A percentile compares a stretch with the other conserved stretches of the same genome.
phyloP scores from a whole-genome alignment of 2,113 vertebrate genomes.

The Phyllostomus hastatus region DNA sequence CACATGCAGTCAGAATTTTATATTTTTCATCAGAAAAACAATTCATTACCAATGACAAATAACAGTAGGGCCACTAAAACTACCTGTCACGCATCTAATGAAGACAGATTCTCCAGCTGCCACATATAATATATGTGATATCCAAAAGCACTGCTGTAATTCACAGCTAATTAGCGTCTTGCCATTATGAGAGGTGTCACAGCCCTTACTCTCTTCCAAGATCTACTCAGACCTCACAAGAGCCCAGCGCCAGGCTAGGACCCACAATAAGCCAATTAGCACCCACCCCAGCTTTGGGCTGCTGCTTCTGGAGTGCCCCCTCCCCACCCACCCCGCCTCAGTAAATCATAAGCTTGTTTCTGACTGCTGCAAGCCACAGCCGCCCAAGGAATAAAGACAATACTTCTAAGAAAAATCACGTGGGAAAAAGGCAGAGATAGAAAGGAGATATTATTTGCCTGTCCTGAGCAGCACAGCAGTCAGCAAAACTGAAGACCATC shows the following conservation, averaged over 20 bases:
- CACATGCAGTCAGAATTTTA: constrained; percentile 19
- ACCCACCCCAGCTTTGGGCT: neutral
- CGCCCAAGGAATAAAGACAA: constrained; percentile 46
- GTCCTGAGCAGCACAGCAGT: neutral
- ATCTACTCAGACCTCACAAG: constrained; percentile 55
- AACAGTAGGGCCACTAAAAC: constrained; percentile 44
- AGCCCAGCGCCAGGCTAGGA: constrained; percentile 21
- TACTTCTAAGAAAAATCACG: neutral
- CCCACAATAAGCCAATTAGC: constrained; percentile 62
- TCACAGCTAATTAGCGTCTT: constrained; percentile 70
- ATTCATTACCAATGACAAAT: constrained; percentile 56
- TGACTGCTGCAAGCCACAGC: constrained; percentile 36
- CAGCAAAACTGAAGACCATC: constrained; percentile 61
- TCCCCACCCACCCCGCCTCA: neutral
- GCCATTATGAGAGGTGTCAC: constrained; percentile 47
- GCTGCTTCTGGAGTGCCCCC: neutral
- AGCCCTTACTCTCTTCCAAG: constrained; percentile 17
- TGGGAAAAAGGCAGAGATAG: constrained; percentile 24
- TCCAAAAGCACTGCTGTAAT: constrained; percentile 52
- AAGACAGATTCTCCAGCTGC: constrained; percentile 65
- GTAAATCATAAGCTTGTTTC: constrained; percentile 63
- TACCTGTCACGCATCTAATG: constrained; percentile 66
- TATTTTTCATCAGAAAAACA: constrained; percentile 63
- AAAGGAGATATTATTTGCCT: neutral
- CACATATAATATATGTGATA: constrained; percentile 58